Percentiles rank a stretch among this genome's conserved stretches.
Conservation (phyloP, 2,888 invertebrate species). For the Plagodis pulveraria region DNA sequence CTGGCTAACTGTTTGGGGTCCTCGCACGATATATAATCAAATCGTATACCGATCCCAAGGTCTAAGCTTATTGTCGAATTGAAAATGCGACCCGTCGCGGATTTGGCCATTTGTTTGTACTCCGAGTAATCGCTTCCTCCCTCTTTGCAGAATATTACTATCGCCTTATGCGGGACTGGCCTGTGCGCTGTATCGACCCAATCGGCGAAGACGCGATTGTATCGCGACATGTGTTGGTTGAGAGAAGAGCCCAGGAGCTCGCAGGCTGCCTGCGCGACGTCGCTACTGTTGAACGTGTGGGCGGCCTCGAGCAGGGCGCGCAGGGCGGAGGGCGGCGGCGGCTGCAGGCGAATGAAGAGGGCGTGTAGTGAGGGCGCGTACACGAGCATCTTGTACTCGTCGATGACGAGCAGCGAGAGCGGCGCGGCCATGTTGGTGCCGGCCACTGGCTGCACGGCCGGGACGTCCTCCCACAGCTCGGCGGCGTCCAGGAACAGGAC, state of each 20-base stretch:
- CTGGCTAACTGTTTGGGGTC: not conserved
- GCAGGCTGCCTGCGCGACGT: slow-evolving; percentile 9
- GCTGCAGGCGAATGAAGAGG: not conserved
- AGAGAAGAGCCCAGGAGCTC: not conserved
- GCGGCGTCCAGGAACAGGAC: slow-evolving; percentile 6
- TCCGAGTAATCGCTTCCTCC: not conserved
- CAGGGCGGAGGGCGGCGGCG: not conserved
- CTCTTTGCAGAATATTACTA: not conserved
- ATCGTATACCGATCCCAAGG: not conserved
- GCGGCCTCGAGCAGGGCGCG: slow-evolving; percentile 4
- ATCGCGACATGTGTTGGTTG: not conserved
- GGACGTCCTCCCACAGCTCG: not conserved
- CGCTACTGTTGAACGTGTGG: not conserved
- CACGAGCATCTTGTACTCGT: not conserved
- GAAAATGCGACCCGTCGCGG: not conserved
- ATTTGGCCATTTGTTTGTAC: not conserved
- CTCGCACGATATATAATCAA: not conserved
- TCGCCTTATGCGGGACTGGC: not conserved
- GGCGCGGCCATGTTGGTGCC: too few species aligned
- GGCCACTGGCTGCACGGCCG: not conserved
- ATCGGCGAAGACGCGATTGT: not conserved
- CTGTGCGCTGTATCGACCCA: not conserved
- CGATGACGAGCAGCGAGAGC: not conserved
- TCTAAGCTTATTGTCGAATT: not conserved
- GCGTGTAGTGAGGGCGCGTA: not conserved